Percentiles rank a stretch among this genome's conserved stretches.
Conservation (phyloP, 2,888 invertebrate species). For the Piscicola geometra region DNA sequence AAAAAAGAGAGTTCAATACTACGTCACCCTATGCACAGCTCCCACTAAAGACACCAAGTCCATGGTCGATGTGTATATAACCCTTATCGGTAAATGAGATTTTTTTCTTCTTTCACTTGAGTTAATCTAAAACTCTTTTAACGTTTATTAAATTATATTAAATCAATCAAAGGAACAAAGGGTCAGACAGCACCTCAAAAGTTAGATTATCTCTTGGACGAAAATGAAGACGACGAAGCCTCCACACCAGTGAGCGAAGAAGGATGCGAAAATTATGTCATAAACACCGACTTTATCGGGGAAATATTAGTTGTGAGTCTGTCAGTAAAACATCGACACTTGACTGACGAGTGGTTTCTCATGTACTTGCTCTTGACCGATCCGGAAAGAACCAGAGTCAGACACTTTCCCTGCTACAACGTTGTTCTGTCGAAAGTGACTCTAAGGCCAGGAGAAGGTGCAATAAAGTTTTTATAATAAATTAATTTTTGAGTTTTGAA, state of each 20-base stretch:
- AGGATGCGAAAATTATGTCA: slow-evolving; percentile 37
- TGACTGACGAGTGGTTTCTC: slow-evolving; percentile 44
- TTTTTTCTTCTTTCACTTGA: neutral
- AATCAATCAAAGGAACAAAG: slow-evolving; percentile 39
- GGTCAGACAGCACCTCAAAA: slow-evolving; percentile 40
- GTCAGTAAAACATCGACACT: slow-evolving; percentile 41
- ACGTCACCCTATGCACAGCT: slow-evolving; percentile 41
- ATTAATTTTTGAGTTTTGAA: neutral
- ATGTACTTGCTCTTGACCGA: slow-evolving; percentile 41
- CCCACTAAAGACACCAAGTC: slow-evolving; percentile 37
- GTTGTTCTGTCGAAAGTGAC: slow-evolving; percentile 42
- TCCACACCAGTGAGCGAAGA: slow-evolving; percentile 15
- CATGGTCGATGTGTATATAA: slow-evolving; percentile 43
- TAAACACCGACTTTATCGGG: slow-evolving; percentile 41
- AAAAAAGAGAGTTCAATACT: slow-evolving; percentile 35
- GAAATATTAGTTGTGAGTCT: slow-evolving; percentile 42
- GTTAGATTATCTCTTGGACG: slow-evolving; percentile 39
- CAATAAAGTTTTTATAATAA: neutral
- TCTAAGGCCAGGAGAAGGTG: slow-evolving; percentile 43
- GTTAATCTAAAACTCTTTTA: no score
- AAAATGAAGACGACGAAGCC: slow-evolving; percentile 35
- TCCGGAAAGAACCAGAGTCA: slow-evolving; percentile 32
- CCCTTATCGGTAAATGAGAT: slow-evolving; percentile 40
- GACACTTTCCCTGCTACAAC: slow-evolving; percentile 43
- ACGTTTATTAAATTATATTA: no score